Evolutionary conservation across 1,140 invertebrate genomes (phyloP), one percentile per base, ranked within the genome.

Genomic region (Drosophila mojavensis): DNA sequence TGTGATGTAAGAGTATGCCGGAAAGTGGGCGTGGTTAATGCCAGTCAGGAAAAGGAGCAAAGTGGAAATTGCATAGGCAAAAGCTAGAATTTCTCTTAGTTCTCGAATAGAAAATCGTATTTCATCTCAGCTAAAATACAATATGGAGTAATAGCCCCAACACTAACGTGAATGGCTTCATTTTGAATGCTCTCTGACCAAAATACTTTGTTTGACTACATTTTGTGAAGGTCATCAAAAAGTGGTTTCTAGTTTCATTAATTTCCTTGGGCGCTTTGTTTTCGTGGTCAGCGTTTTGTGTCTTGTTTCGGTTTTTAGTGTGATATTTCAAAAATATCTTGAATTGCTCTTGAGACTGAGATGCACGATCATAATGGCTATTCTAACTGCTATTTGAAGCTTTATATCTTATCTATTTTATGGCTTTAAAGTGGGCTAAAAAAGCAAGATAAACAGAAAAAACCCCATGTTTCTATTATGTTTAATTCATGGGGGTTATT

Each of bases 331-430:
- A 39, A 55, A 63, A 36, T 36, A 36, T 36, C 11, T 39, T 39
- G 36, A 39, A 39, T 55, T 62, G 63, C 66, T 65, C 68, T 77
- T 39, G 36, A 47, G 15, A 9, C 20, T 62, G 50, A 88, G 79
- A 74, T 88, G 53, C 75, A 88, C 68, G 74, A 89, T 88, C 76
- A 77, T 69, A 55, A 45, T 43, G 41, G 59, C 59, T 60, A 88
- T 86, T 86, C 83, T 89, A 78, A 79, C 64, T 77, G 68, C 56
- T 50, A 79, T 81, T 67, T 67, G 63, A 61, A 62, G 67, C 54
- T 65, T 71, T 76, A 58, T 55, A 51, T 48, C 55, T 56, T 56
- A 60, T 39, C 63, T 45, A 55, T 60, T 68, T 33, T 48, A 70
- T 82, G 69, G 51, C 78, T 80, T 63, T 55, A 59, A 80, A 86